phyloP scores from a whole-genome alignment of 2,888 invertebrate species.

The Drosophila yooni region DNA sequence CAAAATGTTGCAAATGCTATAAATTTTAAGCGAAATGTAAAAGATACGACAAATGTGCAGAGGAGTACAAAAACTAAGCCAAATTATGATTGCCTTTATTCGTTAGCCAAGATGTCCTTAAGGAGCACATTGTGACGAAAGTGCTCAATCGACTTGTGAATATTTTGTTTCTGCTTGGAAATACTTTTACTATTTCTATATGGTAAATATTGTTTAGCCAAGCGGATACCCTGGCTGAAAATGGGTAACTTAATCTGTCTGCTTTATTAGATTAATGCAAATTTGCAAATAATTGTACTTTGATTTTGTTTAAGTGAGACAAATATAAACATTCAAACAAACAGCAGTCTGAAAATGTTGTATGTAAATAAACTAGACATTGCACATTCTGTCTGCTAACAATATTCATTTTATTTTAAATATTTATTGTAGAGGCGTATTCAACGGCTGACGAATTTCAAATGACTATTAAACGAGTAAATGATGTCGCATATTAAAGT shows the following conservation, averaged over 20 bases:
- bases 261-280: not conserved
- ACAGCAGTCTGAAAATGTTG: not conserved
- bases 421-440: not conserved
- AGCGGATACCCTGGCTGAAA: not conserved
- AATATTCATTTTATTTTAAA: not conserved
- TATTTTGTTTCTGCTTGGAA: not conserved
- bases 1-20: not conserved
- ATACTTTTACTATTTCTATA: not conserved
- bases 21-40: not conserved
- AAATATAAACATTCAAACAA: not conserved
- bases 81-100: not conserved
- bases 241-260: not conserved
- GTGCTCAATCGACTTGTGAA: not conserved
- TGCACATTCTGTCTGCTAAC: not conserved
- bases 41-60: not conserved
- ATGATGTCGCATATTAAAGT: constrained; percentile 5
- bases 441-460: not conserved
- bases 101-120: not conserved
- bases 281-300: not conserved
- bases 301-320: not conserved
- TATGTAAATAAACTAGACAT: not conserved
- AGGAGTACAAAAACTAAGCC: not conserved
- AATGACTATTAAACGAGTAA: not conserved
- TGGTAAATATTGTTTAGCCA: not conserved
- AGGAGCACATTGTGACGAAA: not conserved